Evolutionary conservation across 2,113 vertebrate species (phyloP).

Genomic region (Aptenodytes forsteri): DNA sequence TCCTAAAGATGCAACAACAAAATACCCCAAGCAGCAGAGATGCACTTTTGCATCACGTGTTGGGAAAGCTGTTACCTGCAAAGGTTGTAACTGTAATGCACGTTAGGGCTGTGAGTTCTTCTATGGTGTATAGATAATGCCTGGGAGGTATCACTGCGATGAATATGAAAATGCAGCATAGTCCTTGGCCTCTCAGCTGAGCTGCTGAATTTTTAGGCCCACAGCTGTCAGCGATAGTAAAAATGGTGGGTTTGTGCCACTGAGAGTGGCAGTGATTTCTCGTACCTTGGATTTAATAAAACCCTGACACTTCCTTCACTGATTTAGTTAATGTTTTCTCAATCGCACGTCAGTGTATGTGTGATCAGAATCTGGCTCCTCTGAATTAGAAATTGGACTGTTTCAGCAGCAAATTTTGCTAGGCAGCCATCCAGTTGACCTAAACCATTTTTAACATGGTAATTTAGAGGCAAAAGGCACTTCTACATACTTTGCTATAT

Average conservation of each 20-base stretch:
- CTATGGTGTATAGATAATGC: not conserved
- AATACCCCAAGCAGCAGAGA: not conserved
- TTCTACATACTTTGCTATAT: not conserved
- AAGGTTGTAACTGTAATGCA: fast-evolving
- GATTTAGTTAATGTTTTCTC: not conserved
- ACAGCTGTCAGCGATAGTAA: not conserved
- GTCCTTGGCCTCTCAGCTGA: not conserved
- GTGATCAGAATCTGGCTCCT: not conserved
- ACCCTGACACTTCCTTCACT: not conserved
- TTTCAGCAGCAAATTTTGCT: not conserved
- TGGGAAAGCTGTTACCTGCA: not conserved
- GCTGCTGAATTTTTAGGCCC: not conserved
- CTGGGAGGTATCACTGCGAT: not conserved
- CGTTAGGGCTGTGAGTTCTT: not conserved
- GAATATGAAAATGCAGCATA: fast-evolving
- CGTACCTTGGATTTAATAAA: not conserved
- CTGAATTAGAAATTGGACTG: not conserved
- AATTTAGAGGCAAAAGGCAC: not conserved
- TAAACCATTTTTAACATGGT: not conserved
- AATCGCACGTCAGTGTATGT: fast-evolving
- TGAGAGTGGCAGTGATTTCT: not conserved
- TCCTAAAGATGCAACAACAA: not conserved
- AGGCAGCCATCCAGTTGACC: not conserved
- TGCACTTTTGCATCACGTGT: not conserved
- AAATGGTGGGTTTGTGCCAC: not conserved